Evolutionary conservation across 2,113 vertebrate genomes (phyloP).

Genomic region (Sceloporus undulatus): DNA sequence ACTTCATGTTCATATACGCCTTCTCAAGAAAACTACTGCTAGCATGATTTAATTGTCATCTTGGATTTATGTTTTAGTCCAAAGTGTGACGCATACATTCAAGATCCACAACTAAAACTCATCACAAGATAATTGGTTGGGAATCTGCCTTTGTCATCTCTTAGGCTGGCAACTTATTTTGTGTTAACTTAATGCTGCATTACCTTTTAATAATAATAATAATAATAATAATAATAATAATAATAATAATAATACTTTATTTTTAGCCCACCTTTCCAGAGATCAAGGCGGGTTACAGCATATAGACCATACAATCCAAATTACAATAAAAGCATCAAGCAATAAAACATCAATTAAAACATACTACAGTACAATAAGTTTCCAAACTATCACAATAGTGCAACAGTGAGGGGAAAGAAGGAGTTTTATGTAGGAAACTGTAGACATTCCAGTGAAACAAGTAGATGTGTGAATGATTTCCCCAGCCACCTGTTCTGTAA

Average conservation of each 20-base stretch:
- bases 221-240: no score
- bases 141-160: neutral
- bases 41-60: neutral
- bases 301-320: no score
- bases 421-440: neutral
- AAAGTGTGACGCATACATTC: neutral
- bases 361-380: no score
- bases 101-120: neutral
- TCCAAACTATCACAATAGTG: no score
- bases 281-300: no score
- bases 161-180: neutral
- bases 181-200: neutral
- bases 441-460: slow-evolving; percentile 15
- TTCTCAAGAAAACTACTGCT: neutral
- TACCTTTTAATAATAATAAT: neutral
- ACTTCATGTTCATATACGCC: neutral
- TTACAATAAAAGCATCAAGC: no score
- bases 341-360: no score
- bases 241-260: no score
- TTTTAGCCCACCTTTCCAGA: no score
- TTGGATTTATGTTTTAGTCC: neutral
- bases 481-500: slow-evolving; percentile 1
- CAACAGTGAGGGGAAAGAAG: no score
- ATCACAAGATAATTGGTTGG: neutral
- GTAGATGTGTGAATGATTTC: neutral